Conservation (phyloP, 1,140 invertebrate genomes). For the Drosophila fuyamai region DNA sequence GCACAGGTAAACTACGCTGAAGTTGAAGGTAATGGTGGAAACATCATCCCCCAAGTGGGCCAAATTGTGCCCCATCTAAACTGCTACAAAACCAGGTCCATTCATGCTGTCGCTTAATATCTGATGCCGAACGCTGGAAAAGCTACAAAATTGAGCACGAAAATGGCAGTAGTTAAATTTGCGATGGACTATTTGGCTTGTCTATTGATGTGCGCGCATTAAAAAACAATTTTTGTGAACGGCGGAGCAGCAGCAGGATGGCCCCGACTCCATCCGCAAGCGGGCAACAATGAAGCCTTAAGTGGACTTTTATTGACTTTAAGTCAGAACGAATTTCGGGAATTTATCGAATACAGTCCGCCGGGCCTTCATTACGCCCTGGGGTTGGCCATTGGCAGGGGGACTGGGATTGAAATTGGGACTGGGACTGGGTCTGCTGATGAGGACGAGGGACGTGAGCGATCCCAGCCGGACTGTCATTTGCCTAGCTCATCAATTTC, state of each 20-base stretch:
- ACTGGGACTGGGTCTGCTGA: slow-evolving; percentile 7
- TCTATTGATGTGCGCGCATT: slow-evolving; percentile 80
- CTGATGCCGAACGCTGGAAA: slow-evolving; percentile 34
- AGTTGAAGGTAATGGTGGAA: slow-evolving; percentile 6
- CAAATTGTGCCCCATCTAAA: neutral
- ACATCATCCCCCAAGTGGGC: slow-evolving; percentile 36
- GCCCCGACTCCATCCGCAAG: slow-evolving; percentile 10
- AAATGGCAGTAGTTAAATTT: slow-evolving; percentile 77
- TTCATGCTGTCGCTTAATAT: slow-evolving; percentile 32
- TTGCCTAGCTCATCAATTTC: slow-evolving; percentile 79
- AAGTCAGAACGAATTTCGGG: slow-evolving; percentile 80
- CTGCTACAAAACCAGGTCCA: slow-evolving; percentile 5
- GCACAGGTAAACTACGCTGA: slow-evolving; percentile 28
- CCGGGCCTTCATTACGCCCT: slow-evolving; percentile 71
- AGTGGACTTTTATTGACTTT: slow-evolving; percentile 83
- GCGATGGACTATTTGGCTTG: slow-evolving; percentile 77
- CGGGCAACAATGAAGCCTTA: slow-evolving; percentile 79
- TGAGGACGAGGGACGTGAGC: slow-evolving; percentile 23
- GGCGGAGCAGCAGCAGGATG: slow-evolving; percentile 37
- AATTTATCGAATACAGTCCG: slow-evolving; percentile 78
- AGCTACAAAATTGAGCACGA: slow-evolving; percentile 56
- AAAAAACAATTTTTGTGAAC: slow-evolving; percentile 81
- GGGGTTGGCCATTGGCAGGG: slow-evolving; percentile 25
- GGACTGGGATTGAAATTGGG: neutral
- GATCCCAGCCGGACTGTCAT: slow-evolving; percentile 58